Evolutionary conservation across 2,113 vertebrate species (phyloP), one percentile per base, ranked within the genome.

Genomic region (Pachycephala philippinensis): DNA sequence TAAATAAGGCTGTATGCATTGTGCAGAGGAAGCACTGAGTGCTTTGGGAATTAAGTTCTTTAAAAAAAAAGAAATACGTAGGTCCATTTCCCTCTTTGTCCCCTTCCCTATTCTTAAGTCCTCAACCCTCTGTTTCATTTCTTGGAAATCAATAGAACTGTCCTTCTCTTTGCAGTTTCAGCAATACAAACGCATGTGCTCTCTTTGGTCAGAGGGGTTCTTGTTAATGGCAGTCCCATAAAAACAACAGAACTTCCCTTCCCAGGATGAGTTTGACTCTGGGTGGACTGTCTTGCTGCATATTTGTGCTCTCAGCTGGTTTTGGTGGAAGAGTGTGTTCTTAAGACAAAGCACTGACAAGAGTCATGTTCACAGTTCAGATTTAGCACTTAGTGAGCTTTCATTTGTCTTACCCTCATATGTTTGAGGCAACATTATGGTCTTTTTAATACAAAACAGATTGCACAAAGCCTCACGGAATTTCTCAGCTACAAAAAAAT

Each of bases 401-500:
- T 99, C 99, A 0, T 99, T 99, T 65, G 98, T 99, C 91, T 99
- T 99, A 7, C 99, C 98, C 45, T 99, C 99, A 1, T 97, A 98
- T 1, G 98, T 99, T 64, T 98, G 98, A 20, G 98, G 98, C 14
- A 95, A 85, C 7, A 97, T 98, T 1, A 94, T 14, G 2, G 94
- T 92, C 84, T 95, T 98, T 65, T 97, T 97, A 91, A 97, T 97
- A 39, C 99, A 99, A 42, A 99, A 97, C 77, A 99, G 77, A 31
- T 94, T 97, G 66, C 95, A 98, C 42, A 99, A 90, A 15, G 98
- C 98, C 3, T 99, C 98, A 0, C 98, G 98, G 93, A 99, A 99
- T 97, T 99, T 99, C 98, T 99, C 99, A 0, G 99, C 99, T 35
- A 99, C 99, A 5, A 99, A 99, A 60, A 99, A 98, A 86, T 99